A percentile compares a stretch with the other conserved stretches of the same genome.
phyloP scores from a whole-genome alignment of 2,113 vertebrate genomes.

The Gallinago paraguaiae region DNA sequence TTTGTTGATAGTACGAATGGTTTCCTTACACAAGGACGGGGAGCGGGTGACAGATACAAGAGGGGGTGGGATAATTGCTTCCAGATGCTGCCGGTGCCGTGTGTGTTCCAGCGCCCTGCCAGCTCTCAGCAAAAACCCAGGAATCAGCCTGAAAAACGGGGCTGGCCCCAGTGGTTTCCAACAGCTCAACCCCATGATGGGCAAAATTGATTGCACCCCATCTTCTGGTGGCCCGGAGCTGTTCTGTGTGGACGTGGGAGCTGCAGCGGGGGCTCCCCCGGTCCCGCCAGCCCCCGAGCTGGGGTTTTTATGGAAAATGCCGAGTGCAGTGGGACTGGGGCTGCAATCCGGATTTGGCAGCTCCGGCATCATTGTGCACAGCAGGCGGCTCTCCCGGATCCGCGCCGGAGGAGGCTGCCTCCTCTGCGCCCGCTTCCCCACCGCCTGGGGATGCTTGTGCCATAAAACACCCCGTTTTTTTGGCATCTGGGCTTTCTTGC shows the following conservation, averaged over 20 bases:
- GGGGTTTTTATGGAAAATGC: neutral
- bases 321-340: fast-evolving
- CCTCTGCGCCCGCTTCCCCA: neutral
- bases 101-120: neutral
- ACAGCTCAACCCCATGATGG: fast-evolving
- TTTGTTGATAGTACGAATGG: neutral
- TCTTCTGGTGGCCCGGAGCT: neutral
- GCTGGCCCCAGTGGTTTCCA: neutral
- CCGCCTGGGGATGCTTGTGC: neutral
- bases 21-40: neutral
- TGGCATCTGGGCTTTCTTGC: neutral
- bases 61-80: neutral
- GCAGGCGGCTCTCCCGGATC: neutral
- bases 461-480: fast-evolving
- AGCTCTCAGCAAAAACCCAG: neutral
- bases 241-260: neutral
- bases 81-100: neutral
- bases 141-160: neutral
- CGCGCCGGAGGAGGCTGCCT: neutral
- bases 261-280: neutral
- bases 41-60: conserved; percentile 22
- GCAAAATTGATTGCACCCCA: neutral
- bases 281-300: neutral
- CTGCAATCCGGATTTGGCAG: neutral
- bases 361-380: fast-evolving